Evolutionary conservation across 2,888 invertebrate species (phyloP).

Genomic region (Camponotus fellah): DNA sequence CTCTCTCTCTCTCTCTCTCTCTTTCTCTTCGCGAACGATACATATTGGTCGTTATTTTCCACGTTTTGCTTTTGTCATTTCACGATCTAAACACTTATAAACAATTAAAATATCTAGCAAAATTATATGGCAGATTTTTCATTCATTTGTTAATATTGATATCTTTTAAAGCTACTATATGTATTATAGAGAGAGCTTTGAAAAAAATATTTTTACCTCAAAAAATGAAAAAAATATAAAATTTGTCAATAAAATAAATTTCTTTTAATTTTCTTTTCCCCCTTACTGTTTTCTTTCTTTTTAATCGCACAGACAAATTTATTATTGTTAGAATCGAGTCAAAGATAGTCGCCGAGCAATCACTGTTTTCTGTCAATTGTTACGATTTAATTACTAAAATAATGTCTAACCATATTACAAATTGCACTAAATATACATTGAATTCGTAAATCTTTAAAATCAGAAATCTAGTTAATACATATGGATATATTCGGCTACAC

Average conservation of each 20-base stretch:
- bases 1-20: constrained; percentile 34
- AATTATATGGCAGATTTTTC: constrained; percentile 3
- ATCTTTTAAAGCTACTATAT: neutral
- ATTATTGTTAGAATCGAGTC: neutral
- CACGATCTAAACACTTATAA: constrained; percentile 14
- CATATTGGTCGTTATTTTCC: constrained; percentile 48
- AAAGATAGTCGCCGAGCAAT: neutral
- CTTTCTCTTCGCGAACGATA: neutral
- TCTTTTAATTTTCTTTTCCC: neutral
- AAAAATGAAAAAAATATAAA: neutral
- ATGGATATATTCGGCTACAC: constrained; percentile 50
- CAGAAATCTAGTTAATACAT: constrained; percentile 12
- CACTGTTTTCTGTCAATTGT: neutral
- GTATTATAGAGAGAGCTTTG: neutral
- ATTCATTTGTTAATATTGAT: neutral
- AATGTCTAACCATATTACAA: constrained; percentile 6
- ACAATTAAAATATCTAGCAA: constrained; percentile 18
- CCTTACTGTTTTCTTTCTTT: neutral
- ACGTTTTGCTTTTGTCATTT: constrained; percentile 33
- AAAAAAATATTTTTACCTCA: neutral
- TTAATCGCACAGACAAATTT: neutral
- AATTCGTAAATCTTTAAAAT: constrained; percentile 24
- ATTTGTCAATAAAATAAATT: neutral
- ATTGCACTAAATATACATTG: neutral
- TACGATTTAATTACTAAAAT: constrained; percentile 4